Evolutionary conservation across 2,797 vertebrate genomes (phyloP), one percentile per base, ranked within the genome.

Genomic region (Megaceryle alcyon): DNA sequence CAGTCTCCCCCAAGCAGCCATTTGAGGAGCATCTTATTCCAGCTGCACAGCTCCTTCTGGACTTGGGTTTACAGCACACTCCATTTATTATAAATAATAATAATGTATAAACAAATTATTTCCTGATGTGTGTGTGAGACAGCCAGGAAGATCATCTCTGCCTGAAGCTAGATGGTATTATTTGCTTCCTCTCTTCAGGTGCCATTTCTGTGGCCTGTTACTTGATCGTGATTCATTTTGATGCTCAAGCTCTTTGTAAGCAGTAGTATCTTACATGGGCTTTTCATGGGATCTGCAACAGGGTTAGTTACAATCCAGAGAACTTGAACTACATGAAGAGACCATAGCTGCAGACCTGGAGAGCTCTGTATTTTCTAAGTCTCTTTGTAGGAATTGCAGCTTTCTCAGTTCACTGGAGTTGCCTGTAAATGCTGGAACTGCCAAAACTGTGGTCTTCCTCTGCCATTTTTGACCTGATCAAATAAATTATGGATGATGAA

Each of bases 21-120:
- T 96, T 91, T 94, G 95, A 97, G 92, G 80, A 97, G 72, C 91
- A 90, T 96, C 94, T 92, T 95, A 86, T 88, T 96, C 82, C 82
- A 95, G 70, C 94, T 92, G 88, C 92, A 88, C 73, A 95, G 95
- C 77, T 82, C 95, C 88, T 93, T 94, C 93, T 0, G 4, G 92
- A 82, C 81, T 75, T 92, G 89, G 54, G 63, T 95, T 97, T 95
- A 82, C 61, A 80, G 88, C 88, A 82, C 75, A 80, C 59, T 88
- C 70, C 80, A 91, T 94, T 96, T 84, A 69, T 93, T 85, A 84
- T 83, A 94, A 93, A 96, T 90, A 97, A 96, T 88, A 91, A 75
- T 81, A 92, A 90, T 46, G 33, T 70, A 87, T 82, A 93, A 96
- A 88, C 54, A 90, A 96, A 96, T 73, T 46, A 16, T 25, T 83